Percentiles rank a stretch among this genome's conserved stretches.
phyloP scores from a whole-genome alignment of 2,113 vertebrate genomes.

The Potamarius usumacintae region DNA sequence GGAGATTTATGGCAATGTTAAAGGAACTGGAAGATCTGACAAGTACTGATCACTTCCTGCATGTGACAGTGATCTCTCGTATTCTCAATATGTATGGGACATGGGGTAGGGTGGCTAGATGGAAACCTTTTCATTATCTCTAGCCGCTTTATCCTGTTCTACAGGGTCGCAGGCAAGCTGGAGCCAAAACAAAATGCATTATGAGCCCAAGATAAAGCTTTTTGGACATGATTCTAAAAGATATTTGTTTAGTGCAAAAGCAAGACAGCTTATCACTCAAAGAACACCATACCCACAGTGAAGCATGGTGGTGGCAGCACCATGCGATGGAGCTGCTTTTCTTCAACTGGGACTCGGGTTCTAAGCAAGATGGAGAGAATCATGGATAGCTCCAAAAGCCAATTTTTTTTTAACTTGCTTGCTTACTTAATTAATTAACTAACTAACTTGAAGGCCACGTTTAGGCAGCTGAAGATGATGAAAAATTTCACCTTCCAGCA shows the following conservation, averaged over 20 bases:
- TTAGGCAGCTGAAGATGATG: neutral
- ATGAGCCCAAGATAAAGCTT: neutral
- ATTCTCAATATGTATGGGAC: neutral
- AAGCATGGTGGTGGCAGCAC: slow-evolving; percentile 8
- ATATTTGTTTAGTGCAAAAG: neutral
- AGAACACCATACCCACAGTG: neutral
- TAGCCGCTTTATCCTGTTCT: too few species aligned
- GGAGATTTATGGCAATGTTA: neutral
- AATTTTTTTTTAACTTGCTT: neutral
- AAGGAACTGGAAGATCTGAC: neutral
- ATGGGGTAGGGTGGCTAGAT: neutral
- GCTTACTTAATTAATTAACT: too few species aligned
- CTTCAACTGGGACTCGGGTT: too few species aligned
- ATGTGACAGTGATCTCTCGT: neutral
- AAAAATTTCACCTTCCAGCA: neutral
- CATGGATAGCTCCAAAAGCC: neutral
- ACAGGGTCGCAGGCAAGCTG: too few species aligned
- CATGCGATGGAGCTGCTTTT: neutral
- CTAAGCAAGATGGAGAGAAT: neutral
- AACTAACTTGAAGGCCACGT: neutral
- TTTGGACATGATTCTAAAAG: neutral
- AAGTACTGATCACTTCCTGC: neutral
- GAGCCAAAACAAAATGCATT: neutral
- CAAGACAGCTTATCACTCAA: neutral
- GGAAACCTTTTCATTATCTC: neutral